These are phyloP conservation scores for Cherax destructor DNA, from an alignment of 1,140 invertebrate genomes.

Conservation along the genomic window DNA sequence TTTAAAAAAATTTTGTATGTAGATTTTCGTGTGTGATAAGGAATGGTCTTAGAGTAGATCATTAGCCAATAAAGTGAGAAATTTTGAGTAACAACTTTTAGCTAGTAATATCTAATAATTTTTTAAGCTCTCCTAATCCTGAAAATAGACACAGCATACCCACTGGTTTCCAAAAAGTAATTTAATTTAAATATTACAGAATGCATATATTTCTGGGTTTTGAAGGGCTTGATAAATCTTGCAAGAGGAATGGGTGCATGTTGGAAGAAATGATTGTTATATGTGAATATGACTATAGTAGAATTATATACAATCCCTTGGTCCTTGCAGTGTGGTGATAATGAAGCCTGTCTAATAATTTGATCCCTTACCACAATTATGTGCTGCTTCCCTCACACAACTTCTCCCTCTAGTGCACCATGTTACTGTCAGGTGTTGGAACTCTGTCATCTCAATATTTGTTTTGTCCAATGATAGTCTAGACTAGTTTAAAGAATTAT, in stretches of 20 bases:
- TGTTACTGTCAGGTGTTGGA: conserved; percentile 4
- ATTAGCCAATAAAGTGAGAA: not conserved
- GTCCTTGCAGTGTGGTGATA: not conserved
- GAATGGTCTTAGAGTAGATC: not conserved
- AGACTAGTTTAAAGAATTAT: not conserved
- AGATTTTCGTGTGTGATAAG: conserved; percentile 4
- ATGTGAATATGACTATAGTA: not conserved
- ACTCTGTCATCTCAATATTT: conserved; percentile 1
- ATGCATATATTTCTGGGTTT: conserved; percentile 2
- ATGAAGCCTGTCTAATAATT: conserved; percentile 58
- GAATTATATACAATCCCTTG: not conserved
- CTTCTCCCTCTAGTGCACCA: not conserved
- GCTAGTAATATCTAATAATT: not conserved
- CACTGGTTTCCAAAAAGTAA: not conserved
- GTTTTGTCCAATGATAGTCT: not conserved
- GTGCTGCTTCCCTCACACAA: conserved; percentile 11
- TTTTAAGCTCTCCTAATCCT: not conserved
- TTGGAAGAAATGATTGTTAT: not conserved
- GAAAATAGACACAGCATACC: conserved; percentile 4
- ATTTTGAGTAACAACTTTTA: not conserved
- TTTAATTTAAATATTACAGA: not conserved
- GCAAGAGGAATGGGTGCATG: conserved; percentile 28
- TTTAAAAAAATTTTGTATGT: not conserved
- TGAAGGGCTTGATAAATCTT: conserved; percentile 10
- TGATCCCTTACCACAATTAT: conserved; percentile 38